These are phyloP conservation scores for Phrynocephalus vlangalii DNA, from an alignment of 2,797 vertebrate genomes.

Conservation along the genomic window DNA sequence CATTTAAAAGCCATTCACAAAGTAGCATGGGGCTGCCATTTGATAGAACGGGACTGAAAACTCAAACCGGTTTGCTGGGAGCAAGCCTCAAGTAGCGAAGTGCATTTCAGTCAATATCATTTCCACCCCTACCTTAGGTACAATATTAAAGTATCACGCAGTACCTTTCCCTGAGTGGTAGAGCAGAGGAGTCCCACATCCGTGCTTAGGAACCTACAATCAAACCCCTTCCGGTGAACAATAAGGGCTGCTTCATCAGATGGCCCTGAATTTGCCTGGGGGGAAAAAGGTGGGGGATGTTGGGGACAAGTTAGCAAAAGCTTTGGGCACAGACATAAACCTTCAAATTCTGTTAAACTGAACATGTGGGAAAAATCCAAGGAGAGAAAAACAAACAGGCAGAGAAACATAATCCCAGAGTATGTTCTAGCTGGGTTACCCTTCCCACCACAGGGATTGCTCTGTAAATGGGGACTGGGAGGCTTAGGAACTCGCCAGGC, in stretches of 20 bases:
- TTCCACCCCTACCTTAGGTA: not conserved
- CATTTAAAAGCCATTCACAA: not conserved
- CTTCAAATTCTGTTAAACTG: not conserved
- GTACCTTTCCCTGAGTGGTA: constrained; percentile 88
- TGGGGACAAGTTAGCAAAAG: not conserved
- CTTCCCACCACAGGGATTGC: not conserved
- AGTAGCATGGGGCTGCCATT: not conserved
- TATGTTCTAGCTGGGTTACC: not conserved
- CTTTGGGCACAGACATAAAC: not conserved
- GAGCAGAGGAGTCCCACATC: constrained; percentile 79
- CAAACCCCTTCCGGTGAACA: constrained; percentile 92
- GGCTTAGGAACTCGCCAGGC: not conserved
- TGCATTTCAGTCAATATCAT: not conserved
- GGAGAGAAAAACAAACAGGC: not conserved
- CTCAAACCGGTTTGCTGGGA: not conserved
- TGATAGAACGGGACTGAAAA: not conserved
- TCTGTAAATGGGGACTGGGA: not conserved
- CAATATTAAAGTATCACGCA: not conserved
- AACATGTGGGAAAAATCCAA: not conserved
- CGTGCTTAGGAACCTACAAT: constrained; percentile 84
- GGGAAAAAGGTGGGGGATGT: constrained; percentile 23
- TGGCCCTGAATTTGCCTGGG: constrained; percentile 80
- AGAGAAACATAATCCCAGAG: not conserved
- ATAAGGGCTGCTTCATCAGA: constrained; percentile 90
- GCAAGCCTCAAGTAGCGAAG: not conserved